Percentiles rank a stretch among this genome's conserved stretches.
Conservation (phyloP, 2,888 invertebrate species). For the Dilophus febrilis region DNA sequence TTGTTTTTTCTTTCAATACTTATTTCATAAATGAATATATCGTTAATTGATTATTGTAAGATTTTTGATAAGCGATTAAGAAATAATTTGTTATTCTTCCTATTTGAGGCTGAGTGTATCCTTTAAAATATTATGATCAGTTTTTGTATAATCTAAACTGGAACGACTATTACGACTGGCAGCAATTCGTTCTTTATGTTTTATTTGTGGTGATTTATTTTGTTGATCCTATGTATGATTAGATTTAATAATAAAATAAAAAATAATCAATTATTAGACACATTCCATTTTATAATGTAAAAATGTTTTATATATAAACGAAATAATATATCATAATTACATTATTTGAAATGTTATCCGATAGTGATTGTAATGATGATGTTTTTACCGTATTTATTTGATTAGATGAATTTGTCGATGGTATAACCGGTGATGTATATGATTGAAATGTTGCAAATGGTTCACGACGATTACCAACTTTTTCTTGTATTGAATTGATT, state of each 20-base stretch:
- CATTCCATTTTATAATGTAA: not conserved
- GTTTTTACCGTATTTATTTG: not conserved
- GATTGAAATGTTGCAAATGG: conserved; percentile 27
- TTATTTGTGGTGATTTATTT: conserved; percentile 3
- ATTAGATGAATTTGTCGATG: not conserved
- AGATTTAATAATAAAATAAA: too few species aligned
- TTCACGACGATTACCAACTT: conserved; percentile 22
- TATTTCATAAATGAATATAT: too few species aligned
- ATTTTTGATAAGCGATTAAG: too few species aligned
- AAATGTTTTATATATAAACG: not conserved
- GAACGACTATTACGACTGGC: conserved; percentile 2
- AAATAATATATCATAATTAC: not conserved
- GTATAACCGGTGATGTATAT: conserved; percentile 14
- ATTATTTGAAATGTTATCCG: not conserved
- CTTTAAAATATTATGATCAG: conserved; percentile 4
- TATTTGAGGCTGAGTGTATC: conserved; percentile 2
- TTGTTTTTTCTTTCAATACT: too few species aligned
- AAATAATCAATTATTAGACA: not conserved
- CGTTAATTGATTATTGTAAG: too few species aligned
- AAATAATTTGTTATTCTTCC: too few species aligned
- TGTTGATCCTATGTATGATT: not conserved
- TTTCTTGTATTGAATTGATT: conserved; percentile 34
- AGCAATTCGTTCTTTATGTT: conserved; percentile 1
- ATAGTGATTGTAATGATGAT: not conserved
- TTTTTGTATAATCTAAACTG: conserved; percentile 5